Evolutionary conservation across 2,888 invertebrate genomes (phyloP).

Genomic region (Linyphia triangularis): DNA sequence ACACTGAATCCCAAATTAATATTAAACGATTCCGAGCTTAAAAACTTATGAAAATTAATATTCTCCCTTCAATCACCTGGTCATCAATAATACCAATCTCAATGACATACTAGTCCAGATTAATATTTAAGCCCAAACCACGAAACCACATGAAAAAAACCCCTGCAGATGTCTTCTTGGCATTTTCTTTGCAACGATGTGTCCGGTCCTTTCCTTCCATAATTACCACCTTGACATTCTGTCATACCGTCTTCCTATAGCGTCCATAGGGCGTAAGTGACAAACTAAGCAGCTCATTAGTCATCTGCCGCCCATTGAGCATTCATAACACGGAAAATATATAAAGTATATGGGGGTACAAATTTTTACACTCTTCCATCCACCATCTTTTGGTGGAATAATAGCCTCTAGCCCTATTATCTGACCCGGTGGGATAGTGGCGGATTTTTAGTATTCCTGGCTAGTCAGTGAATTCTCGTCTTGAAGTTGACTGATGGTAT

Average conservation of each 20-base stretch:
- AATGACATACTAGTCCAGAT: background rate
- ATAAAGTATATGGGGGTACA: background rate
- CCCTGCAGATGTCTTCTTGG: slow-evolving; percentile 5
- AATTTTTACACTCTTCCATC: background rate
- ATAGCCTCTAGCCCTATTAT: background rate
- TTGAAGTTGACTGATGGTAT: slow-evolving; percentile 64
- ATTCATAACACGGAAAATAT: slow-evolving; percentile 50
- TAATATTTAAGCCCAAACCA: slow-evolving; percentile 28
- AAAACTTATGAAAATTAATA: slow-evolving; percentile 20
- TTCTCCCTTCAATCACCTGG: background rate
- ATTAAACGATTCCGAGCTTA: background rate
- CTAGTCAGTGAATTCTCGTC: slow-evolving; percentile 48
- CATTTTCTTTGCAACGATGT: slow-evolving; percentile 19
- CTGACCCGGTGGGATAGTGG: slow-evolving; percentile 27
- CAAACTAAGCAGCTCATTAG: slow-evolving; percentile 52
- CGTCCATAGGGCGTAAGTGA: slow-evolving; percentile 16
- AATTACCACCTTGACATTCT: slow-evolving; percentile 67
- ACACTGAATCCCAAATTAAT: background rate
- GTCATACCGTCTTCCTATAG: background rate
- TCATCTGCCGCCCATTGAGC: slow-evolving; percentile 57
- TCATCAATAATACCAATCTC: slow-evolving; percentile 31
- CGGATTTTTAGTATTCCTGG: slow-evolving; percentile 50
- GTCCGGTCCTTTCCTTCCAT: slow-evolving; percentile 21
- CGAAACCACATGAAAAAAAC: slow-evolving; percentile 9
- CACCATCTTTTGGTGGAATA: background rate